Percentiles rank a stretch among this genome's conserved stretches.
These are phyloP conservation scores for Oscheius sp. DNA, from an alignment of 2,888 invertebrate species.

Conservation along the genomic window DNA sequence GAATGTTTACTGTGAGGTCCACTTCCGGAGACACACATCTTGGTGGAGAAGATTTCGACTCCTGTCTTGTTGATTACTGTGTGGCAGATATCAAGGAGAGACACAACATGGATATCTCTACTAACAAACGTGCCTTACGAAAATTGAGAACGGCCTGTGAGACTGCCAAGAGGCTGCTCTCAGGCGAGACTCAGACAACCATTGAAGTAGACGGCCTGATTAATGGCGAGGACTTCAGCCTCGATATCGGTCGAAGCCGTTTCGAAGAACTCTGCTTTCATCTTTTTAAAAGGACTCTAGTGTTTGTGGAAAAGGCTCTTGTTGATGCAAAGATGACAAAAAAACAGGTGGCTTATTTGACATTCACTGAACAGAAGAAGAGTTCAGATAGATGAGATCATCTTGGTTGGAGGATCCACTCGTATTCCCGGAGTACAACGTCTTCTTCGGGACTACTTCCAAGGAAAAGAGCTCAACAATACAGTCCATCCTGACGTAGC, in stretches of 20 bases:
- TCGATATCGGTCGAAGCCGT: conserved; percentile 90
- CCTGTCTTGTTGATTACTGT: conserved; percentile 74
- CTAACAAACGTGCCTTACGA: conserved; percentile 88
- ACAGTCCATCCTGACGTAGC: too few species aligned
- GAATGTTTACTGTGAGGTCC: conserved; percentile 50
- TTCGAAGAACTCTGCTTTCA: conserved; percentile 97
- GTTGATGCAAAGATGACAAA: conserved; percentile 77
- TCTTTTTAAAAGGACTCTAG: conserved; percentile 92
- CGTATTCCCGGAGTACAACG: too few species aligned
- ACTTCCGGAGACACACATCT: conserved; percentile 83
- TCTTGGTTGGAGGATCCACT: too few species aligned
- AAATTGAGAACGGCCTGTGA: conserved; percentile 90
- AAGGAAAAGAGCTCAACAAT: too few species aligned
- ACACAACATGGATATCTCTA: conserved; percentile 83
- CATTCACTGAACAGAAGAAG: too few species aligned
- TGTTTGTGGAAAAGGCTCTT: conserved; percentile 94
- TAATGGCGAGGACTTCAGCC: too few species aligned
- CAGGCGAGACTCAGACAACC: conserved; percentile 67
- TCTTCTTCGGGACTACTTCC: too few species aligned
- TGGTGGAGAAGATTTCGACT: conserved; percentile 60
- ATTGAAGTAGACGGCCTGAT: conserved; percentile 91
- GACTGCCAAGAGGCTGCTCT: conserved; percentile 80
- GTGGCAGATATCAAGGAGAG: conserved; percentile 76
- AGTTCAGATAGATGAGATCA: too few species aligned
- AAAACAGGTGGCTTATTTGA: not conserved